A percentile compares a stretch with the other conserved stretches of the same genome.
Evolutionary conservation across 2,113 vertebrate genomes (phyloP).

Genomic region (Chaenocephalus aceratus): DNA sequence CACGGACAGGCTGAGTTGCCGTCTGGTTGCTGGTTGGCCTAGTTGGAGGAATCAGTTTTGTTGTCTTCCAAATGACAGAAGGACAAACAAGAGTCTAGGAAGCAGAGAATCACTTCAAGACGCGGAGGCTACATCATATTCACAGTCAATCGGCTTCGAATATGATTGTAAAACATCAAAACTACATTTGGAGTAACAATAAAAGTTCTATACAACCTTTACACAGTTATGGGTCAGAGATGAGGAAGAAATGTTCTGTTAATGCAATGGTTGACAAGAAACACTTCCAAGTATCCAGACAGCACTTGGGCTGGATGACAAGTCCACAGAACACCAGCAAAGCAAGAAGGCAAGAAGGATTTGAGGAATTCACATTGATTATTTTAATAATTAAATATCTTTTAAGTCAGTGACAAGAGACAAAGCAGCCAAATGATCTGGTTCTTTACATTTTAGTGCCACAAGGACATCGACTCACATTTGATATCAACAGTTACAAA

Average conservation of each 20-base stretch:
- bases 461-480: constrained; percentile 4
- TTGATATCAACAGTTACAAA: not conserved
- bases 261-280: too few relatives aligned
- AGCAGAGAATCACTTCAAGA: too few relatives aligned
- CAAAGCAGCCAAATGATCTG: not conserved
- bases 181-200: not conserved
- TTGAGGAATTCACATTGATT: not conserved
- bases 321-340: not conserved
- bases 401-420: not conserved
- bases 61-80: too few relatives aligned
- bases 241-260: not conserved
- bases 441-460: constrained; percentile 1
- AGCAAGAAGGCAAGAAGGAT: not conserved
- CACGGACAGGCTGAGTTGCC: too few relatives aligned
- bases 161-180: too few relatives aligned
- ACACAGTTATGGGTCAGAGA: too few relatives aligned
- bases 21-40: too few relatives aligned
- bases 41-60: too few relatives aligned
- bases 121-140: too few relatives aligned
- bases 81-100: too few relatives aligned
- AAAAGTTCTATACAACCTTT: not conserved
- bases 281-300: not conserved
- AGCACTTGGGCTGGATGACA: not conserved
- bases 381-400: not conserved
- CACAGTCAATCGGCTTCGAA: too few relatives aligned